phyloP scores from a whole-genome alignment of 2,797 vertebrate genomes.

The Macroramphosus scolopax region DNA sequence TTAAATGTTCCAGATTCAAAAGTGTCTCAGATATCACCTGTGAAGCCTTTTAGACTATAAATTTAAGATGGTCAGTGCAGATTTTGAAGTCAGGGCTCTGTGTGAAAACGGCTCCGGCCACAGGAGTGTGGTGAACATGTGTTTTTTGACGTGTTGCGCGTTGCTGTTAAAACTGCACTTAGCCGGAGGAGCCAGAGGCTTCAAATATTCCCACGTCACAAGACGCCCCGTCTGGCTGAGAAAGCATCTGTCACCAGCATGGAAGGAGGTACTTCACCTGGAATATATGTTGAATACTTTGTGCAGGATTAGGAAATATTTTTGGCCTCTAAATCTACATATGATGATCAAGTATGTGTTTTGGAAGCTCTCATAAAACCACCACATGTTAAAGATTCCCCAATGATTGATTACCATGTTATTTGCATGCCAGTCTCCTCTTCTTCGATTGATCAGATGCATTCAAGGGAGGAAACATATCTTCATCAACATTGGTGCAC shows the following conservation, averaged over 20 bases:
- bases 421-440: constrained; percentile 14
- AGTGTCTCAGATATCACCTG: too few relatives aligned
- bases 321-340: constrained; percentile 37
- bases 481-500: neutral
- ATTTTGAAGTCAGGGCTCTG: constrained; percentile 7
- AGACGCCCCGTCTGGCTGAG: constrained; percentile 46
- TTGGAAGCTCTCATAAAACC: too few relatives aligned
- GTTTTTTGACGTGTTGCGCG: constrained; percentile 40
- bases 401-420: neutral
- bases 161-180: constrained; percentile 37
- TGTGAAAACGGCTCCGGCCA: constrained; percentile 23
- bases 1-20: too few relatives aligned
- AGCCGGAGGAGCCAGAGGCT: constrained; percentile 38
- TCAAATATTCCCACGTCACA: constrained; percentile 43
- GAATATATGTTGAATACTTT: constrained; percentile 45
- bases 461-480: too few relatives aligned
- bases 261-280: constrained; percentile 37
- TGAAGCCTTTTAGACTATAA: neutral
- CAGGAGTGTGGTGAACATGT: constrained; percentile 28
- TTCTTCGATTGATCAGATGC: too few relatives aligned
- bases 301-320: constrained; percentile 32
- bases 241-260: constrained; percentile 37
- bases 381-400: too few relatives aligned
- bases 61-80: constrained; percentile 10
- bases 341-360: too few relatives aligned